These are phyloP conservation scores for Centrocercus urophasianus DNA, from an alignment of 2,113 vertebrate genomes.

Conservation along the genomic window DNA sequence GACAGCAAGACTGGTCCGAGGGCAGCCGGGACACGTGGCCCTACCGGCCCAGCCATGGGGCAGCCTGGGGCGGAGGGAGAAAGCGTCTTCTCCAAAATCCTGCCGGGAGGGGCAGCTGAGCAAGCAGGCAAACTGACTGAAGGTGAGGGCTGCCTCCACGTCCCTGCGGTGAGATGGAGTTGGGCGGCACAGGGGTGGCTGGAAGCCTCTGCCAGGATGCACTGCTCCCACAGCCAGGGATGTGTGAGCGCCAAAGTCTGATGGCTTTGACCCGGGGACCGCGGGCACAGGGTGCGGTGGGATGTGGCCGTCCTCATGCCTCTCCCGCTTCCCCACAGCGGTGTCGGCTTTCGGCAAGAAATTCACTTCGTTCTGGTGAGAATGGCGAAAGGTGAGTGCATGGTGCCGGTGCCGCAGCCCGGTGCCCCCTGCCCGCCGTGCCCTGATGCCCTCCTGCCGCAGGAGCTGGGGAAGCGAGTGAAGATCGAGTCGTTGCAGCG, in stretches of 20 bases:
- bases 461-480: conserved; percentile 77
- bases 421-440: accelerated
- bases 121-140: conserved; percentile 98
- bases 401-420: accelerated
- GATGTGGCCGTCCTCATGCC: not conserved
- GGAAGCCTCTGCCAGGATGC: accelerated
- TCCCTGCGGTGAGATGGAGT: accelerated
- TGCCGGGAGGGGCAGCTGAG: conserved; percentile 94
- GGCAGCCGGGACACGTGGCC: conserved; percentile 72
- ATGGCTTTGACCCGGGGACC: accelerated
- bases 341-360: conserved; percentile 98
- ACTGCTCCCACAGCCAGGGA: not conserved
- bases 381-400: conserved; percentile 82
- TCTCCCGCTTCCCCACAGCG: conserved; percentile 64
- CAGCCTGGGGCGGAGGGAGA: conserved; percentile 88
- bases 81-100: conserved; percentile 94
- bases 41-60: conserved; percentile 74
- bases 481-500: conserved; percentile 80
- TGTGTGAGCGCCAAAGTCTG: not conserved
- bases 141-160: conserved; percentile 75
- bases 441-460: not conserved
- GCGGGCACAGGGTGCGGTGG: not conserved
- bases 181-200: accelerated
- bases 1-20: conserved; percentile 84
- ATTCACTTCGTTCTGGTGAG: conserved; percentile 99